Conservation (phyloP, 2,113 vertebrate species). For the Mohoua ochrocephala region DNA sequence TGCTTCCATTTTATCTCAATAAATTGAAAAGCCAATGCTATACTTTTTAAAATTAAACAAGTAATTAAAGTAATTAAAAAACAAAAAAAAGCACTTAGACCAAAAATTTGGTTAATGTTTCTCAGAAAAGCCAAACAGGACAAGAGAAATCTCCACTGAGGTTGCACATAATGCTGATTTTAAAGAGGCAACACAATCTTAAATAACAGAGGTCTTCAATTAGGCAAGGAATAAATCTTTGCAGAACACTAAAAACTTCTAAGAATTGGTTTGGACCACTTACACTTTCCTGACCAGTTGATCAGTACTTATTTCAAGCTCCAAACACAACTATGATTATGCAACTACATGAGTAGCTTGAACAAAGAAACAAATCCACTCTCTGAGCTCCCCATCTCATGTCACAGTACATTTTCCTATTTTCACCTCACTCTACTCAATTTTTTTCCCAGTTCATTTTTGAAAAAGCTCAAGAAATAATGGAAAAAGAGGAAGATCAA, state of each 20-base stretch:
- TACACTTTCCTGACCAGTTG: not conserved
- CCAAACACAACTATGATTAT: not conserved
- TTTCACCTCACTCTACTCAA: not conserved
- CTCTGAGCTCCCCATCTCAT: not conserved
- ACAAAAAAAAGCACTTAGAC: not conserved
- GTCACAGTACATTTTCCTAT: not conserved
- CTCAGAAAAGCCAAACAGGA: not conserved
- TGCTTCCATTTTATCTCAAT: not conserved
- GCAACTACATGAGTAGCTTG: rapidly evolving
- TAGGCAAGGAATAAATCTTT: not conserved
- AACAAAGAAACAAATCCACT: not conserved
- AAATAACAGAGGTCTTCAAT: not conserved
- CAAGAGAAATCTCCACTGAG: not conserved
- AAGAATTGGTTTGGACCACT: not conserved
- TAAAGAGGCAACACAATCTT: not conserved
- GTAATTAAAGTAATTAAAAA: not conserved
- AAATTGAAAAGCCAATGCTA: not conserved
- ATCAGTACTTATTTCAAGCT: not conserved
- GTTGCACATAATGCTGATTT: not conserved
- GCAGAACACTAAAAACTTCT: not conserved
- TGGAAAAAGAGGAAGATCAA: not conserved
- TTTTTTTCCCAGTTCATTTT: not conserved
- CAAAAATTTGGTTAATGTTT: not conserved
- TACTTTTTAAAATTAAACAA: not conserved
- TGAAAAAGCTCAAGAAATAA: not conserved